Percentiles rank a stretch among this genome's conserved stretches.
Evolutionary conservation across 2,113 vertebrate species (phyloP).

Genomic region (Mesembrinibis cayennensis): DNA sequence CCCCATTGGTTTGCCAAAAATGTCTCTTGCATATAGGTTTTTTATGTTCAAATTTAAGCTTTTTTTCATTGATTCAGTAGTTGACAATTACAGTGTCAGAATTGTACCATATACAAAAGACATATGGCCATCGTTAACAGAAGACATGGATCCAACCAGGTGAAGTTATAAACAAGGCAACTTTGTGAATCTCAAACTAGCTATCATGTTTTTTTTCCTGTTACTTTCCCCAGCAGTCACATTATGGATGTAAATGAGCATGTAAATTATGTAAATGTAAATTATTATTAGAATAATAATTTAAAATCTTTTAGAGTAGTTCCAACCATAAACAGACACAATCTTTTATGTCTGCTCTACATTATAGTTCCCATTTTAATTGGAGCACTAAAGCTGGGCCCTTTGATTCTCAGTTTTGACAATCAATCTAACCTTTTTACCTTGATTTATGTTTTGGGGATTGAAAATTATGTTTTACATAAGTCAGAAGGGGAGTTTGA

Average conservation of each 20-base stretch:
- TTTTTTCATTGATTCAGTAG: neutral
- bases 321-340: neutral
- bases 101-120: neutral
- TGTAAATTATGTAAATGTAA: neutral
- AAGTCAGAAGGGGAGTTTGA: neutral
- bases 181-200: neutral
- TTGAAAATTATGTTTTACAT: neutral
- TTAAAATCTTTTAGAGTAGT: neutral
- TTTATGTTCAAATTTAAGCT: neutral
- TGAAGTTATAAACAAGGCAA: neutral
- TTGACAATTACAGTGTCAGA: neutral
- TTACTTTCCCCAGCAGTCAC: neutral
- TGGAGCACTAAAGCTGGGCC: neutral
- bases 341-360: neutral
- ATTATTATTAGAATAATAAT: neutral
- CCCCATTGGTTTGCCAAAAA: neutral
- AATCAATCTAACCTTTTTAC: neutral
- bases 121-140: neutral
- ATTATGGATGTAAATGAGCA: neutral
- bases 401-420: neutral
- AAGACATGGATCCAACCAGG: neutral
- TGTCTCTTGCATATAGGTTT: neutral
- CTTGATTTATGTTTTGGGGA: neutral
- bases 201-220: neutral
- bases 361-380: neutral